Base-by-base conservation (phyloP, 2,797 vertebrate genomes). In the Clarias laeviceps region DNA sequence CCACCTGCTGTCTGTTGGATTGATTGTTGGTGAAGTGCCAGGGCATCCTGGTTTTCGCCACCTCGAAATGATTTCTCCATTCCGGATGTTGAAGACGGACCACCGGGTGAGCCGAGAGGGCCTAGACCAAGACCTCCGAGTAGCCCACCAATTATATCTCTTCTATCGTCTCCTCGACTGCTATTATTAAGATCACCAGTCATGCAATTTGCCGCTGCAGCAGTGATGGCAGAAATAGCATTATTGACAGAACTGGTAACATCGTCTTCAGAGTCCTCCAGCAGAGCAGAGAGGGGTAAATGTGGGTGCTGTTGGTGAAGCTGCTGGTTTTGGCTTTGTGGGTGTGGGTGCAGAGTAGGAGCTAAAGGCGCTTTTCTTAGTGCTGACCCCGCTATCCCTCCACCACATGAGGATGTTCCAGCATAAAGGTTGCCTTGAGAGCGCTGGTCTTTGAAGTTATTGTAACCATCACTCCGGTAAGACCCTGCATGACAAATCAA, bases 221-320 rank as follows among this genome's bases (percentile, higher is more conserved):
- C 96, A 61, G 96, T 95, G 91, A 96, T 96, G 29, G 95, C 95
- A 82, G 95, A 96, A 86, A 96, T 96, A 79, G 96, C 96, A 86
- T 94, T 95, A 92, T 96, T 96, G 89, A 96, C 96, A 83, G 95
- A 96, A 91, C 95, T 96, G 88, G 95, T 96, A 85, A 96, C 96
- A 92, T 96, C 96, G 90, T 96, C 96, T 93, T 96, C 96, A 77
- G 96, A 95, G 90, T 96, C 96, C 88, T 96, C 96, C 90, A 96
- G 93, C 61, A 96, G 94, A 88, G 96, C 96, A 82, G 96, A 96
- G 73, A 96, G 94, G 85, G 96, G 96, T 90, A 96, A 93, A 91
- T 96, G 96, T 86, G 94, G 94, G 88, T 87, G 91, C 62, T 90
- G 90, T 24, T 89, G 89, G 17, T 91, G 91, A 65, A 95, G 95